Base-by-base conservation (phyloP, 2,888 invertebrate genomes). In the Volucella inflata region DNA sequence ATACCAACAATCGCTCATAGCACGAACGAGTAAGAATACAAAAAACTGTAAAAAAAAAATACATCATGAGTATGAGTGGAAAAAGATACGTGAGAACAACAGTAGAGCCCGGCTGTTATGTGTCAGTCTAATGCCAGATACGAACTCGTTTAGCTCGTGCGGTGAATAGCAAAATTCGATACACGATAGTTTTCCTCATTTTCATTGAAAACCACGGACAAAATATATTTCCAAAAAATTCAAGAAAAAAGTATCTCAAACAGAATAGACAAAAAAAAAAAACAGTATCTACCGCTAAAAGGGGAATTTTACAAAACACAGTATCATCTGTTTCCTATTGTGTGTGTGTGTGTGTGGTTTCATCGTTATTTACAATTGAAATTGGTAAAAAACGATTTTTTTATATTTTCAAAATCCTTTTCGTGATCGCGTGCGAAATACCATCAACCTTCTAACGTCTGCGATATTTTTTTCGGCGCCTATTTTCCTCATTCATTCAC, bases 81-180 rank as follows among this genome's bases (percentile, higher is more conserved):
- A 74, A 74, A 80, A 74, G 53, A 76, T 60, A 76, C 64, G 65
- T 70, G 74, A 79, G 46, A 74, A 75, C 72, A 79, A 65, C 83
- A 67, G 51, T 71, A 71, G 57, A 82, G 71, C 80, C 79, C 84
- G 83, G 75, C 83, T 76, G 76, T 89, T 88, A 88, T 90, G 88
- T 88, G 89, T 91, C 90, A 91, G 91, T 91, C 90, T 89, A 90
- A 90, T 90, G 89, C 90, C 90, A 91, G 92, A 90, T 90, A 89
- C 90, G 90, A 90, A 91, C 90, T 90, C 89, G 89, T 88, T 89
- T 89, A 90, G 90, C 89, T 91, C 90, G 91, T 90, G 90, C 91
- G 91, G 90, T 90, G 88, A 88, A 89, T 81, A 87, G 75, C 67
- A 87, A 72, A 82, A 80, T 87, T 87, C 88, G 71, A 87, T 78